Base-by-base conservation (phyloP, 2,888 invertebrate genomes). In the Rhopalosiphum nymphaeae region DNA sequence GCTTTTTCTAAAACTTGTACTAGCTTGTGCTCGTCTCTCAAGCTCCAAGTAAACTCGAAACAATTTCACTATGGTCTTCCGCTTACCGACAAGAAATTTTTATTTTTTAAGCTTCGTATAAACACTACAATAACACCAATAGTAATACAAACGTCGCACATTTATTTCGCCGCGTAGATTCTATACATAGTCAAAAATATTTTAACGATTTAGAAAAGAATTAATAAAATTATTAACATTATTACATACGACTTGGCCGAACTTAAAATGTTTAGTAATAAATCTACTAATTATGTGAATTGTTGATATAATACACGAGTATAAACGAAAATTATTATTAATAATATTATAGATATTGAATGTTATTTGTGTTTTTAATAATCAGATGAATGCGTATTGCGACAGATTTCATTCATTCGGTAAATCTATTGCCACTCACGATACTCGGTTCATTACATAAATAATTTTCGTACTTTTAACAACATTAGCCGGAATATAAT, bases 1-100 rank as follows among this genome's bases (percentile, higher is more conserved):
- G n/a, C 26, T 87, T 61, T 87, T 26, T 87, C 36, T 92, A 61
- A 92, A 46, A 61, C 61, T 26, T 87, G 21, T 49, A 61, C 36
- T 78, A 78, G 21, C 2, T 56, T 46, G 21, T 85, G 44, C 4
- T n/a, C 29, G 7, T 78, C 49, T 87, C n/a, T 13, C 26, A 36
- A 57, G 57, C 61, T 89, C 29, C 44, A 26, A 56, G 53, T 84
- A 9, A 53, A 84, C 42, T 91, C 53, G 56, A 84, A 56, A 57
- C 25, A 91, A 57, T 86, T 44, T 84, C 26, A n/a, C 5, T 4
- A 53, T 2, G 26, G 26, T 26, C 26, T 89, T 57, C 42, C 13
- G 26, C 44, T 26, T 4, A 85, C 44, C 11, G 26, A 26, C 5
- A 10, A 0, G 53, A 53, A 26, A 85, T 85, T 85, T 44, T 42